Base-by-base conservation (phyloP, 2,113 vertebrate genomes). In the Pseudopodoces humilis region DNA sequence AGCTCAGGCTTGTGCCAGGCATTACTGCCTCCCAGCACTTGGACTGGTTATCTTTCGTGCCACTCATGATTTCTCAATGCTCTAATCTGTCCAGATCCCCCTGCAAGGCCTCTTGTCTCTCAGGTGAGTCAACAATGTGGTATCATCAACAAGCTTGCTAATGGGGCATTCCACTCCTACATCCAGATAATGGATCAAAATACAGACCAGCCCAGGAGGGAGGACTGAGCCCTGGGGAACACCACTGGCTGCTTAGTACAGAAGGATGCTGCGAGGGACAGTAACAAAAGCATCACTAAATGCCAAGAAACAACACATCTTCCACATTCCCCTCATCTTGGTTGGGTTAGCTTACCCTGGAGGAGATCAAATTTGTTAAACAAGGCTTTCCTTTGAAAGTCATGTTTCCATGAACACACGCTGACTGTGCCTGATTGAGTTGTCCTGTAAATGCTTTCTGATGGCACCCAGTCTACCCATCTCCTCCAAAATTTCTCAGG, bases 181-280 rank as follows among this genome's bases (percentile, higher is more conserved):
- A 62, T 18, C 13, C 16, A 58, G 33, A 46, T 46, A 22, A 50
- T 15, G 15, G 19, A 25, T n/a, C n/a, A 64, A 39, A 65, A 52
- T 46, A 31, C 8, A 71, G 20, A 50, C 24, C 20, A 59, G 44
- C 13, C 30, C 33, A 25, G 37, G 20, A 27, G 15, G 0, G 0
- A 78, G 15, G 23, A 44, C 4, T 44, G 50, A 39, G 25, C 43
- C 7, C 37, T 46, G 23, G 71, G 44, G 33, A 64, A 5, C 11
- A 44, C 8, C 5, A 2, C 19, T 25, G 27, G 11, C 49, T 23
- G 20, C 11, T 65, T 23, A 28, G 33, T 27, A 7, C 33, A 33
- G 21, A 33, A 52, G 15, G 33, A 28, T 77, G 33, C 4, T 44
- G 14, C 19, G 22, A 60, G 11, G 53, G 7, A 12, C 14, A 52